These are phyloP conservation scores for Parasteatoda lunata DNA, from an alignment of 2,888 invertebrate genomes.

Conservation along the genomic window DNA sequence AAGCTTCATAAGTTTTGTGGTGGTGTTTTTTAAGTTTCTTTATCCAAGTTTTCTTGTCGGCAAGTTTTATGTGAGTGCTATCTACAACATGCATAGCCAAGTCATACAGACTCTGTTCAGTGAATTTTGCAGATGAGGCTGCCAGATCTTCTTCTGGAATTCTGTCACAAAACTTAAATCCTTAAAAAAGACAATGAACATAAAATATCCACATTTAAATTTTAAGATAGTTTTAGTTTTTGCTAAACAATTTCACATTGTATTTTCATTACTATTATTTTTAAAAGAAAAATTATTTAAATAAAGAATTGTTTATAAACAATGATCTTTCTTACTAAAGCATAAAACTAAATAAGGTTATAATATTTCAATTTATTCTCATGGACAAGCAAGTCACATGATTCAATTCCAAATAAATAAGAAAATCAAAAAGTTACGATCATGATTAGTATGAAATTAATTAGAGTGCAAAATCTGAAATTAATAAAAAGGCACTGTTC, in stretches of 20 bases:
- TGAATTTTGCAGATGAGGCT: constrained; percentile 8
- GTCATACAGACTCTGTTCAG: constrained; percentile 28
- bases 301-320: not conserved
- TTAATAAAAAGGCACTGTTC: no score
- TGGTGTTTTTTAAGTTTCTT: constrained; percentile 62
- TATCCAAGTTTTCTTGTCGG: constrained; percentile 58
- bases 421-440: no score
- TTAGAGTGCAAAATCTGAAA: no score
- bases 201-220: not conserved
- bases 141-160: constrained; percentile 16
- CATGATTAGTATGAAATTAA: no score
- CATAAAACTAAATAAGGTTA: no score
- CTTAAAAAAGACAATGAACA: constrained; percentile 1
- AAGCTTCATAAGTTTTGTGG: constrained; percentile 30
- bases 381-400: no score
- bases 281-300: not conserved
- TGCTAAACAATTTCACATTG: not conserved
- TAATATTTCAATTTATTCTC: no score
- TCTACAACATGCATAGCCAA: constrained; percentile 45
- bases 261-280: not conserved
- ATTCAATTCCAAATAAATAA: no score
- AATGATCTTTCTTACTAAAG: no score
- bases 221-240: not conserved
- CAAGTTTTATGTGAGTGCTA: constrained; percentile 50
- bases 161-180: constrained; percentile 32